phyloP scores from a whole-genome alignment of 2,888 invertebrate genomes.

The Conchocele bisecta region DNA sequence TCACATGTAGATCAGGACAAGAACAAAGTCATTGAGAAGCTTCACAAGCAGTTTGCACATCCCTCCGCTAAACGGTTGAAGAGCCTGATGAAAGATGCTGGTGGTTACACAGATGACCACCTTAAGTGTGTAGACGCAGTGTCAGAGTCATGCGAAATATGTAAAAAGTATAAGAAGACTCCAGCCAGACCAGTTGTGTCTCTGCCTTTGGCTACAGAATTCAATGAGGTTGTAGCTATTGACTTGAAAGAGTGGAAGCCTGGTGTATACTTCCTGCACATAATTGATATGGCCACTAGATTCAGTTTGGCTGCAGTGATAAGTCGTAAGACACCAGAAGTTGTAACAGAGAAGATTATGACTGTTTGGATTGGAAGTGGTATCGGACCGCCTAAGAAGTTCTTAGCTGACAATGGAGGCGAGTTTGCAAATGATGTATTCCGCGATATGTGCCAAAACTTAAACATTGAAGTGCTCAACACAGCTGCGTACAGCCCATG shows the following conservation, averaged over 20 bases:
- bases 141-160: constrained; percentile 30
- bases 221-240: constrained; percentile 49
- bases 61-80: constrained; percentile 43
- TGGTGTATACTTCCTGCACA: constrained; percentile 39
- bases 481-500: neutral
- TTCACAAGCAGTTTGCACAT: constrained; percentile 62
- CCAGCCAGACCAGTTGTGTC: constrained; percentile 26
- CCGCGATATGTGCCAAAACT: constrained; percentile 9
- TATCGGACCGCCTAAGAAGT: constrained; percentile 31
- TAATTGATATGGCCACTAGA: constrained; percentile 48
- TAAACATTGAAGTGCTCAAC: neutral
- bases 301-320: constrained; percentile 40
- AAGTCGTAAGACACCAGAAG: constrained; percentile 13
- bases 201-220: constrained; percentile 23
- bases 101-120: constrained; percentile 10
- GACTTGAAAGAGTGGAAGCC: constrained; percentile 46
- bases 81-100: constrained; percentile 42
- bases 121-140: constrained; percentile 27
- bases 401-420: constrained; percentile 39
- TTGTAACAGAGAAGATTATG: constrained; percentile 27
- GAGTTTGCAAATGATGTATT: constrained; percentile 36
- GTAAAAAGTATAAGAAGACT: constrained; percentile 16
- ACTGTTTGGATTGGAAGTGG: constrained; percentile 29
- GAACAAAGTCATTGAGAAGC: constrained; percentile 34
- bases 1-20: neutral